Base-by-base conservation (phyloP, 2,888 invertebrate species). In the Hyposoter didymator region DNA sequence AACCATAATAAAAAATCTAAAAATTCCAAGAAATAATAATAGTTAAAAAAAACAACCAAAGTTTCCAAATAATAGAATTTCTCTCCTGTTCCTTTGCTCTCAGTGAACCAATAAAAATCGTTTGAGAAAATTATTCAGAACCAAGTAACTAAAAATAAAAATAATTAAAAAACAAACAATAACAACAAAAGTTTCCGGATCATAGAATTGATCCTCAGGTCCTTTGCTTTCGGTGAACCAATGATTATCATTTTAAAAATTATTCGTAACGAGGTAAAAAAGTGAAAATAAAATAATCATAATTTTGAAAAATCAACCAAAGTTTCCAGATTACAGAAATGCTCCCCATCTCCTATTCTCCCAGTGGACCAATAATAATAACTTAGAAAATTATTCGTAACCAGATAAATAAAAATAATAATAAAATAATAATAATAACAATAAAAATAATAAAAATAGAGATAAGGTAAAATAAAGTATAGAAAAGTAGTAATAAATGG, bases 401-500 rank as follows among this genome's bases (percentile, higher is more conserved):
- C 0, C 39, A 39, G 39, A 0, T 1, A 8, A 10, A 39, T 10
- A 39, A 39, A 35, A 28, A 28, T 28, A 2, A 35, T n/a, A 35
- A 70, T 22, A 14, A 14, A 28, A 59, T 6, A n/a, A 32, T 22
- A 19, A 78, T 5, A 62, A 8, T 12, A 59, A 59, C 14, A 35
- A 70, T 17, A 84, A 73, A 66, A 75, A 79, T 72, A 45, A 87
- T 78, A 81, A 78, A 74, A 76, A 69, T 49, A 78, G 83, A 83
- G 47, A 72, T 67, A 82, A 82, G 69, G 84, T 82, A 80, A 67
- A 76, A 66, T 75, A 82, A 85, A 79, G 67, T 64, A 89, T 28
- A 59, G 14, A 28, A 59, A 59, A 59, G 45, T 78, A 78, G 19
- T 90, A 92, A 91, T 90, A 91, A 92, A 90, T 91, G 92, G 92